Evolutionary conservation across 2,888 invertebrate species (phyloP).

Genomic region (Lottia gigantea): DNA sequence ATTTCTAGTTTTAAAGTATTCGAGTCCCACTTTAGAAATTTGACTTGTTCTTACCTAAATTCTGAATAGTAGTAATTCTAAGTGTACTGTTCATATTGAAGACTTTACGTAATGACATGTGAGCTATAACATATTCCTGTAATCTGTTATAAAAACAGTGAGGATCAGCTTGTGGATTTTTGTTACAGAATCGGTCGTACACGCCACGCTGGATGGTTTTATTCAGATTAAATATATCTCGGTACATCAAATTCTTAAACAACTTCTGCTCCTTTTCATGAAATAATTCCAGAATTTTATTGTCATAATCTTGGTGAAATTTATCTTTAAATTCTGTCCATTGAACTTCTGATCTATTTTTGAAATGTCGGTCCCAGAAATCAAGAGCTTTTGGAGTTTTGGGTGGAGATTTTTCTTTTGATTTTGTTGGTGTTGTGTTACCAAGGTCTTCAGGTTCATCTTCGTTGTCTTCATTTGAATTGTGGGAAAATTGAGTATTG

Average conservation of each 20-base stretch:
- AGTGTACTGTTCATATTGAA: slow-evolving; percentile 57
- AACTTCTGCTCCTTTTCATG: slow-evolving; percentile 39
- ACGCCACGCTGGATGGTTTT: slow-evolving; percentile 29
- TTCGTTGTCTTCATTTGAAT: background rate
- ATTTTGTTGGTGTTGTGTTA: background rate
- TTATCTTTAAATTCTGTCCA: slow-evolving; percentile 46
- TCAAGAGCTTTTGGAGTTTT: slow-evolving; percentile 28
- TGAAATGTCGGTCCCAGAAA: slow-evolving; percentile 57
- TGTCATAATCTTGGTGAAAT: slow-evolving; percentile 52
- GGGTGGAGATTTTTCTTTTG: slow-evolving; percentile 11
- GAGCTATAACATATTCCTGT: slow-evolving; percentile 54
- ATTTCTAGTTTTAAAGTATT: too few relatives aligned
- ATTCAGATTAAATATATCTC: slow-evolving; percentile 48
- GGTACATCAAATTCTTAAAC: slow-evolving; percentile 49
- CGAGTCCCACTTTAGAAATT: too few relatives aligned
- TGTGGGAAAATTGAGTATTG: slow-evolving; percentile 24
- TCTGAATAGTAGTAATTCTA: slow-evolving; percentile 55
- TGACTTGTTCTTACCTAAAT: slow-evolving; percentile 52
- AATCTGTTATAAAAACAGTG: slow-evolving; percentile 52
- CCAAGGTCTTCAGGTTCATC: slow-evolving; percentile 15
- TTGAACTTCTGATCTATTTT: slow-evolving; percentile 33
- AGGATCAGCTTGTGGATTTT: slow-evolving; percentile 34
- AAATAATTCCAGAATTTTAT: slow-evolving; percentile 37
- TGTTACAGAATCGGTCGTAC: slow-evolving; percentile 45
- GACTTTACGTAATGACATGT: slow-evolving; percentile 56